These are phyloP conservation scores for Cheilosia variabilis DNA, from an alignment of 2,888 invertebrate genomes.

Conservation along the genomic window DNA sequence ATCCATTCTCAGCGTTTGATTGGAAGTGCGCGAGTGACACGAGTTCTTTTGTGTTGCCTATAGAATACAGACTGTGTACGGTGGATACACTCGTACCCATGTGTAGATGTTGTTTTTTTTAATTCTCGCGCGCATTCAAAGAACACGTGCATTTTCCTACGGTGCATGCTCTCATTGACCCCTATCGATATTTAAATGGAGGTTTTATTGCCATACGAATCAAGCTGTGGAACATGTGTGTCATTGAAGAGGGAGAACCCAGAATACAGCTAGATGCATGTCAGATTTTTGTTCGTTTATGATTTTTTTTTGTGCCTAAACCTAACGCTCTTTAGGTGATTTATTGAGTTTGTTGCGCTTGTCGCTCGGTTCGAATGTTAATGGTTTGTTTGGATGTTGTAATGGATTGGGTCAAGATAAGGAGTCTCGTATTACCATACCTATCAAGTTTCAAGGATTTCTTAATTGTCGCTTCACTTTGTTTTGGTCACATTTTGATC, in stretches of 20 bases:
- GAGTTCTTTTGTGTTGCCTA: conserved; percentile 68
- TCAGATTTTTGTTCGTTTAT: neutral
- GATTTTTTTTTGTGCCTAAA: conserved; percentile 12
- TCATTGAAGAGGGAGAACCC: conserved; percentile 33
- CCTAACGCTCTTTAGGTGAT: conserved; percentile 41
- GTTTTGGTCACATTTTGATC: conserved; percentile 3
- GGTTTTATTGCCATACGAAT: conserved; percentile 56
- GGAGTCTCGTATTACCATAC: conserved; percentile 50
- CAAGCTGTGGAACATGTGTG: conserved; percentile 69
- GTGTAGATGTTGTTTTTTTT: conserved; percentile 19
- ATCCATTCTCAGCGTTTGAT: conserved; percentile 58
- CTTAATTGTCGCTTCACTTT: conserved; percentile 45
- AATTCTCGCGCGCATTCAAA: conserved; percentile 46
- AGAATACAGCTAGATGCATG: conserved; percentile 3
- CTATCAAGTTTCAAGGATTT: conserved; percentile 62
- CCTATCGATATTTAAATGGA: conserved; percentile 72
- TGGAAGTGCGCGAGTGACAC: conserved; percentile 73
- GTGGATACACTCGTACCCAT: conserved; percentile 8
- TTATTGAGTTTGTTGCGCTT: conserved; percentile 48
- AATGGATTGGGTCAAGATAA: conserved; percentile 59
- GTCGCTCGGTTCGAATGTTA: conserved; percentile 32
- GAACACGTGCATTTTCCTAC: conserved; percentile 73
- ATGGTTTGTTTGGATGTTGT: conserved; percentile 20
- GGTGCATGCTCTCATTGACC: conserved; percentile 73
- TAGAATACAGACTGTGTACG: conserved; percentile 30